phyloP scores from a whole-genome alignment of 2,888 invertebrate species.

The Brachyptera risi region DNA sequence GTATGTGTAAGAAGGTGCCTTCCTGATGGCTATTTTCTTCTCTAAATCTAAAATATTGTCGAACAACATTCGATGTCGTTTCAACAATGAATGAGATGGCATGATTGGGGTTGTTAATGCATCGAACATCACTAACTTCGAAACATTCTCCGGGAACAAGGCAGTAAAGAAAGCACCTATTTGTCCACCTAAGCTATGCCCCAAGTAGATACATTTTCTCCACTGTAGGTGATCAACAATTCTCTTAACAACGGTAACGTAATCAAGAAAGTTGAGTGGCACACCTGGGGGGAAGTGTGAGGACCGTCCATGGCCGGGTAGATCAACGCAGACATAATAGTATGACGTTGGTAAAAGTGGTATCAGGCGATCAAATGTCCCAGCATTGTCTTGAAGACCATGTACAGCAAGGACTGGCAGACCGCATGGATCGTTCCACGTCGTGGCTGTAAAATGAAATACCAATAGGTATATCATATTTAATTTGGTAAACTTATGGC shows the following conservation, averaged over 20 bases:
- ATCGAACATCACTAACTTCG: constrained; percentile 48
- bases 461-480: no score
- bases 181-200: constrained; percentile 52
- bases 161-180: constrained; percentile 43
- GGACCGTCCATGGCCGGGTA: constrained; percentile 50
- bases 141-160: constrained; percentile 46
- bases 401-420: constrained; percentile 41
- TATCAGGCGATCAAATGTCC: constrained; percentile 45
- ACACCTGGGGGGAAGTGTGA: constrained; percentile 44
- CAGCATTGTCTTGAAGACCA: constrained; percentile 46
- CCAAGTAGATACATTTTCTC: constrained; percentile 43
- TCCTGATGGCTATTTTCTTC: constrained; percentile 32
- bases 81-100: constrained; percentile 36
- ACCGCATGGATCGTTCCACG: constrained; percentile 41
- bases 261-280: constrained; percentile 42
- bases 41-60: constrained; percentile 41
- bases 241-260: constrained; percentile 39
- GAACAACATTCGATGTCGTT: constrained; percentile 42
- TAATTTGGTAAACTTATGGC: no score
- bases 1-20: constrained; percentile 37
- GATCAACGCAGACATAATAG: constrained; percentile 46
- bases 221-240: constrained; percentile 44
- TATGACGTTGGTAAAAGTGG: constrained; percentile 41
- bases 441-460: no score
- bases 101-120: constrained; percentile 39